A percentile compares a stretch with the other conserved stretches of the same genome.
phyloP scores from a whole-genome alignment of 1,140 invertebrate species.

The Magallana ariakensis region DNA sequence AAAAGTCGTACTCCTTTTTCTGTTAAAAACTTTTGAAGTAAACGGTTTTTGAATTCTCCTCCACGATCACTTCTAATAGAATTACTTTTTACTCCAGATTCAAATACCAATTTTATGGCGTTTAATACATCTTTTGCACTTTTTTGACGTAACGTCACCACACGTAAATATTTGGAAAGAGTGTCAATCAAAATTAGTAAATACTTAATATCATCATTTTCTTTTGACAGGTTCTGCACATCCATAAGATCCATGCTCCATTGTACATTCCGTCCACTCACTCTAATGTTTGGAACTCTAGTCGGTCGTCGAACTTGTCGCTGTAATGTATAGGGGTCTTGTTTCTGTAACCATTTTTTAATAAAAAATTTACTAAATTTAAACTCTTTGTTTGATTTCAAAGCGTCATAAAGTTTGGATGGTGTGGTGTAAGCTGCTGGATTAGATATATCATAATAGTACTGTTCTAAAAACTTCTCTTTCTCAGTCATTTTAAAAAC shows the following conservation, averaged over 20 bases:
- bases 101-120: background rate
- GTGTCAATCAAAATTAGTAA: conserved; percentile 35
- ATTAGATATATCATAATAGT: conserved; percentile 23
- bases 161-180: conserved; percentile 1
- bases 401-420: background rate
- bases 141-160: background rate
- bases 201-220: conserved; percentile 43
- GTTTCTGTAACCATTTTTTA: conserved; percentile 33
- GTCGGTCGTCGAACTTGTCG: background rate
- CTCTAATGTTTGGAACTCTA: background rate
- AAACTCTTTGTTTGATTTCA: conserved; percentile 22
- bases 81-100: background rate
- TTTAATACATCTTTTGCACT: background rate
- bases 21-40: background rate
- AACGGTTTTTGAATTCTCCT: background rate
- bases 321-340: conserved; percentile 38
- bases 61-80: conserved; percentile 20
- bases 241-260: conserved; percentile 38
- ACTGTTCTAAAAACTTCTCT: conserved; percentile 17
- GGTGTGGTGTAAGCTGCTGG: conserved; percentile 7
- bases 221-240: conserved; percentile 20
- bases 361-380: conserved; percentile 2
- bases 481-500: background rate
- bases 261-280: conserved; percentile 4
- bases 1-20: background rate